A percentile compares a stretch with the other conserved stretches of the same genome.
These are phyloP conservation scores for Agrilus mali DNA, from an alignment of 2,888 invertebrate genomes.

Conservation along the genomic window DNA sequence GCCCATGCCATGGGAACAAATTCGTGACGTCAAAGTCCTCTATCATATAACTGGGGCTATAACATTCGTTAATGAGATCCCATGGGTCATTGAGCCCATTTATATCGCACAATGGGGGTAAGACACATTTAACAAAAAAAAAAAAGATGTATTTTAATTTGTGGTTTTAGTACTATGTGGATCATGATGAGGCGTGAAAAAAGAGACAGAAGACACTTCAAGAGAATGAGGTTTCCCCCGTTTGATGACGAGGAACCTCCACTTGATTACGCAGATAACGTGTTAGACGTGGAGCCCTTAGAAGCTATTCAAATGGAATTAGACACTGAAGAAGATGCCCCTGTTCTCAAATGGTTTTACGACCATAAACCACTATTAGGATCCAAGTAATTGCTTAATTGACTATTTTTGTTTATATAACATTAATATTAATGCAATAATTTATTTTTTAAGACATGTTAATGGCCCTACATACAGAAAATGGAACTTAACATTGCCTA, in stretches of 20 bases:
- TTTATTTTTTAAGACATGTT: conserved; percentile 48
- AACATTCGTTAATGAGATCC: conserved; percentile 99
- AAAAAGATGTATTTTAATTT: neutral
- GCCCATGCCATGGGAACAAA: conserved; percentile 99
- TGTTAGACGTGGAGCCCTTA: conserved; percentile 95
- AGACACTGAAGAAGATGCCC: conserved; percentile 85
- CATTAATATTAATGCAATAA: conserved; percentile 1
- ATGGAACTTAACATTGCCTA: conserved; percentile 92
- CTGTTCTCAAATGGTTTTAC: conserved; percentile 95
- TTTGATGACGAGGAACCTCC: conserved; percentile 99
- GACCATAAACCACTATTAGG: conserved; percentile 94
- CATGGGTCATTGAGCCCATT: conserved; percentile 98
- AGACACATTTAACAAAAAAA: conserved; percentile 17
- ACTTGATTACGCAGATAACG: conserved; percentile 97
- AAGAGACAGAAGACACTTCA: conserved; percentile 95
- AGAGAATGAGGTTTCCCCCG: conserved; percentile 98
- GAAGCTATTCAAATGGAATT: conserved; percentile 98
- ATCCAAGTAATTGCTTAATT: conserved; percentile 49
- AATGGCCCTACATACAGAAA: conserved; percentile 95
- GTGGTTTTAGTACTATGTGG: conserved; percentile 84
- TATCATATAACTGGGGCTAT: conserved; percentile 99
- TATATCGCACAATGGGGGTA: conserved; percentile 99
- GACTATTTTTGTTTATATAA: neutral
- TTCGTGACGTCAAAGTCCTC: conserved; percentile 91
- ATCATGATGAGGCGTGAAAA: conserved; percentile 99